A percentile compares a stretch with the other conserved stretches of the same genome.
These are phyloP conservation scores for Agonopterix arenella DNA, from an alignment of 2,888 invertebrate species.

Conservation along the genomic window DNA sequence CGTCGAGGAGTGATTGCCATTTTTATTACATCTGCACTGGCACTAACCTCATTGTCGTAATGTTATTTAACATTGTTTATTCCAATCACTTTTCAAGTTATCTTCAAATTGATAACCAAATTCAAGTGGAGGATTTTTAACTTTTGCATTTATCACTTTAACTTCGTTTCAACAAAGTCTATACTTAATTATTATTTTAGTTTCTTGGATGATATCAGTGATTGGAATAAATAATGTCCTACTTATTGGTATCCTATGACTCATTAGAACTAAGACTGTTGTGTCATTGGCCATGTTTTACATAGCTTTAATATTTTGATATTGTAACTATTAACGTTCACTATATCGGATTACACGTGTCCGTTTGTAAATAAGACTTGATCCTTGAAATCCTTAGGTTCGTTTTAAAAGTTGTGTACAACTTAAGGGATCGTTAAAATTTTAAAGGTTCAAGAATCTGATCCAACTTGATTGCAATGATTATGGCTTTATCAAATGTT, in stretches of 20 bases:
- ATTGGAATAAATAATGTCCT: constrained; percentile 16
- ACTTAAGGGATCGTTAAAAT: neutral
- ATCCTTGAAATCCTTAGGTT: too few relatives aligned
- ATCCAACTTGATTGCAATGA: constrained; percentile 40
- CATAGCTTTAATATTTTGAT: constrained; percentile 68
- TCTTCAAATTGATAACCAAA: neutral
- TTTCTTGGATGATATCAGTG: constrained; percentile 4
- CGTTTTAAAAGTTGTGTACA: neutral
- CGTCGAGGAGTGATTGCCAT: constrained; percentile 30
- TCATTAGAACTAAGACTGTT: constrained; percentile 57
- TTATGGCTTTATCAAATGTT: constrained; percentile 66
- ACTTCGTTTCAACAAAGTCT: too few relatives aligned
- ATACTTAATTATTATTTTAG: too few relatives aligned
- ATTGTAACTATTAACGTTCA: constrained; percentile 38
- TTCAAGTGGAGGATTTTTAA: too few relatives aligned
- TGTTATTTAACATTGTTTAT: constrained; percentile 7
- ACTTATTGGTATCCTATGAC: neutral
- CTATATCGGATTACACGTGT: constrained; percentile 27
- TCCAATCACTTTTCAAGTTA: constrained; percentile 19
- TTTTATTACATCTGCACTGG: constrained; percentile 30
- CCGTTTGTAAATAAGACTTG: constrained; percentile 42
- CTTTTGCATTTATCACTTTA: too few relatives aligned
- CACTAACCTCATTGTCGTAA: constrained; percentile 23
- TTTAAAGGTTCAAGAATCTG: constrained; percentile 6
- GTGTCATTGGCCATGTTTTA: constrained; percentile 62